phyloP scores from a whole-genome alignment of 2,113 vertebrate genomes.

The Callopanchax toddi region DNA sequence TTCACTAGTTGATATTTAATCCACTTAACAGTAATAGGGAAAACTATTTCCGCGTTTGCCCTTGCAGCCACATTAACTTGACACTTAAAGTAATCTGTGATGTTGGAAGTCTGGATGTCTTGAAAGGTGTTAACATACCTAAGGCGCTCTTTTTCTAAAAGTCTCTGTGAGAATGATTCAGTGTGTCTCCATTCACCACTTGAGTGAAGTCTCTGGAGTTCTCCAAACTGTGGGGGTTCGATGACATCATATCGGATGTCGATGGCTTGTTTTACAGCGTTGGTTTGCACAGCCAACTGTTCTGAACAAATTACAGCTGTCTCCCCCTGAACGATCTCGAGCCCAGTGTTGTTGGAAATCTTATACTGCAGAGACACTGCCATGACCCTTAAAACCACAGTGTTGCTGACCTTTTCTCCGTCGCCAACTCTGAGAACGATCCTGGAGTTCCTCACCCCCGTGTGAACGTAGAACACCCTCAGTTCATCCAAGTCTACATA shows the following conservation, averaged over 20 bases:
- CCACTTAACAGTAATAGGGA: conserved; percentile 85
- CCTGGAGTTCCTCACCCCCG: conserved; percentile 84
- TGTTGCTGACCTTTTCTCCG: conserved; percentile 90
- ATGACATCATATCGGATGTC: conserved; percentile 82
- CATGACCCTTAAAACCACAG: conserved; percentile 85
- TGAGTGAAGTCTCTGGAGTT: conserved; percentile 83
- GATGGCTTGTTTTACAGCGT: conserved; percentile 77
- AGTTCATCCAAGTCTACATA: conserved; percentile 81
- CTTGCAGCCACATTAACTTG: conserved; percentile 82
- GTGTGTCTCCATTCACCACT: conserved; percentile 83
- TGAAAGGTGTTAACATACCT: conserved; percentile 83
- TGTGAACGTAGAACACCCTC: conserved; percentile 85
- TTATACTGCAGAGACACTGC: conserved; percentile 83
- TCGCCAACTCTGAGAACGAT: conserved; percentile 89
- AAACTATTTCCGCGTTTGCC: conserved; percentile 78
- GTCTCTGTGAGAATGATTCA: conserved; percentile 83
- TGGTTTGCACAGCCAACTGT: conserved; percentile 85
- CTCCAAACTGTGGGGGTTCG: conserved; percentile 82
- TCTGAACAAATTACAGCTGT: conserved; percentile 75
- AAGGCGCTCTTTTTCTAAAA: conserved; percentile 80
- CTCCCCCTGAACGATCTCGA: conserved; percentile 81
- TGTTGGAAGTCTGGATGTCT: conserved; percentile 79
- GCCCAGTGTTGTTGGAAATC: conserved; percentile 82
- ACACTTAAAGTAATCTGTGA: conserved; percentile 85
- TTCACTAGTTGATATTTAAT: conserved; percentile 81